These are phyloP conservation scores for Eupithecia inturbata DNA, from an alignment of 2,888 invertebrate genomes.

Conservation along the genomic window DNA sequence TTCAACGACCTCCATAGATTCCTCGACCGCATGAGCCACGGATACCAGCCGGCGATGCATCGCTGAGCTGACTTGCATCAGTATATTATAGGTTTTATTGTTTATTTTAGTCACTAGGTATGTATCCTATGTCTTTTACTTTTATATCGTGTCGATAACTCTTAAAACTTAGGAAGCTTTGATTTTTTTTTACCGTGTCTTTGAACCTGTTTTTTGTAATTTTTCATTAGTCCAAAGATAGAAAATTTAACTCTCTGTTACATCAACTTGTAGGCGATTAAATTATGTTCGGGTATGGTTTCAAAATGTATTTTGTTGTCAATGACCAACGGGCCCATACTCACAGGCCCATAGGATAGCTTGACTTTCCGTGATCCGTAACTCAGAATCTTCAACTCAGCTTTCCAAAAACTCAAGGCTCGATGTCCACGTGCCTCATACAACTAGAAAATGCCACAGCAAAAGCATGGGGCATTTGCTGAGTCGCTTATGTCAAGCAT, in stretches of 20 bases:
- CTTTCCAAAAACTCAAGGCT: not conserved
- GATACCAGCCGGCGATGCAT: constrained; percentile 80
- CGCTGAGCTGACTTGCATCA: not conserved
- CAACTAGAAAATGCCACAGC: not conserved
- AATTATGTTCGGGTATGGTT: not conserved
- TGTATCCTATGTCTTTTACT: not conserved
- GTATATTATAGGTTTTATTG: not conserved
- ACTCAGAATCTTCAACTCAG: not conserved
- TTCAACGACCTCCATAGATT: constrained; percentile 95
- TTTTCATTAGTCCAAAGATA: not conserved
- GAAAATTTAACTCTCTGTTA: not conserved
- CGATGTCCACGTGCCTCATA: not conserved
- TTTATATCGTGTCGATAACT: not conserved
- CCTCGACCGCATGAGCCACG: constrained; percentile 90
- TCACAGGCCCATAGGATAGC: not conserved
- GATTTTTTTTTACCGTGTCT: not conserved
- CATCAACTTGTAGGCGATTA: not conserved
- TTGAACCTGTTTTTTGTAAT: not conserved
- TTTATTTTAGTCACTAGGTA: not conserved
- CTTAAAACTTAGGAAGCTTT: no score
- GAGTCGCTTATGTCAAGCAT: not conserved
- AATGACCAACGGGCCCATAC: not conserved
- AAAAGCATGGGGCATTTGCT: not conserved
- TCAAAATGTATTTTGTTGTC: not conserved
- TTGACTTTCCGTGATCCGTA: not conserved